Percentiles rank a stretch among this genome's conserved stretches.
Conservation (phyloP, 1,140 invertebrate genomes). For the Pristionchus pacificus region DNA sequence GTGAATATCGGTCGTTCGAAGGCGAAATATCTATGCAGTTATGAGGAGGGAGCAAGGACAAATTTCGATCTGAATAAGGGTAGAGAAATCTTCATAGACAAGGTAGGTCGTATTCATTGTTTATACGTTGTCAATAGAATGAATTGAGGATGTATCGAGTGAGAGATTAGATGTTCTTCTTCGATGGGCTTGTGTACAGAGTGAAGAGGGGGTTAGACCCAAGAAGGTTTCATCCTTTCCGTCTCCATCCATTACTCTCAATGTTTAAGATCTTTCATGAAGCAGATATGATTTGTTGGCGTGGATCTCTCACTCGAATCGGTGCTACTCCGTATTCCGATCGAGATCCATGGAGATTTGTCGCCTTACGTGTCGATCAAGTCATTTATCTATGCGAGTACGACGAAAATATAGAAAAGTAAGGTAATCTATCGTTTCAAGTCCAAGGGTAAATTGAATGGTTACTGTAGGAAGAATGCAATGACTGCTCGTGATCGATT, state of each 20-base stretch:
- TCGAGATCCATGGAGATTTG: slow-evolving; percentile 8
- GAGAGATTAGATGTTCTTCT: slow-evolving; percentile 17
- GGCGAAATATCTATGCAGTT: slow-evolving; percentile 11
- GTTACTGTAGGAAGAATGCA: slow-evolving; percentile 1
- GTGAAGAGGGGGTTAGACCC: not conserved
- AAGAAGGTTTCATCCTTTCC: slow-evolving; percentile 10
- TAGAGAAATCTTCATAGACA: slow-evolving; percentile 1
- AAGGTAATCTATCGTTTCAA: not conserved
- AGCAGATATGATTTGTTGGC: slow-evolving; percentile 16
- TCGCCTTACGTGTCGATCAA: not conserved
- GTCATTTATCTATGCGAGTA: slow-evolving; percentile 19
- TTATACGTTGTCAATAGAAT: not conserved
- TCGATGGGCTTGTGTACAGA: slow-evolving; percentile 2
- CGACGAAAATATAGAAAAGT: not conserved
- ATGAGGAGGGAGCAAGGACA: not conserved
- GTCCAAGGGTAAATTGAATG: not conserved
- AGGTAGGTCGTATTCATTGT: slow-evolving; percentile 5
- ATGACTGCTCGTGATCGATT: slow-evolving; percentile 11
- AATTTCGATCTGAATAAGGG: slow-evolving; percentile 19
- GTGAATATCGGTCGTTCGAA: slow-evolving; percentile 2
- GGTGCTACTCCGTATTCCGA: slow-evolving; percentile 3
- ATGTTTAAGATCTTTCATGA: slow-evolving; percentile 13
- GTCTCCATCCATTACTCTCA: not conserved
- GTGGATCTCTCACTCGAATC: slow-evolving; percentile 14
- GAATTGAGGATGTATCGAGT: slow-evolving; percentile 1